Evolutionary conservation across 2,888 invertebrate species (phyloP).

Genomic region (Chirona hameri): DNA sequence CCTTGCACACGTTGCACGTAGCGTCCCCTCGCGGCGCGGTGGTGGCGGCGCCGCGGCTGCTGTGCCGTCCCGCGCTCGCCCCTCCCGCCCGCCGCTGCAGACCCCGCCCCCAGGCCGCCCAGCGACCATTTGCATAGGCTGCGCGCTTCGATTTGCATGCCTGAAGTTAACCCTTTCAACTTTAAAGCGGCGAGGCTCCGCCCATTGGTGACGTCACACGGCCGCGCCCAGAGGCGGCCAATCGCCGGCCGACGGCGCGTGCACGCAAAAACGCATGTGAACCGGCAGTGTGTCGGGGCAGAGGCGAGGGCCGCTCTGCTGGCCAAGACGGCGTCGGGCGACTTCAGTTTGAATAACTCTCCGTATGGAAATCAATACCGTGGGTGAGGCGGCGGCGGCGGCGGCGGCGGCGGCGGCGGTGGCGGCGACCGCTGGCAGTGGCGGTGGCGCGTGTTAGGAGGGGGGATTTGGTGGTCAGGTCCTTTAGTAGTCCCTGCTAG

Average conservation of each 20-base stretch:
- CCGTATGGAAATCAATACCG: constrained; percentile 27
- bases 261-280: constrained; percentile 22
- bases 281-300: neutral
- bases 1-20: neutral
- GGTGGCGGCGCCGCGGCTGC: neutral
- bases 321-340: neutral
- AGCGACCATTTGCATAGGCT: constrained; percentile 8
- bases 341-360: constrained; percentile 12
- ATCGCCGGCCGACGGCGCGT: neutral
- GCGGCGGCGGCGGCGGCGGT: neutral
- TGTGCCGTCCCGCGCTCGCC: neutral
- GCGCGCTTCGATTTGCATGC: constrained; percentile 9
- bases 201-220: neutral
- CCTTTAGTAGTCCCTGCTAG: neutral
- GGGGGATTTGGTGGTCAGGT: neutral
- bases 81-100: neutral
- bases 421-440: neutral
- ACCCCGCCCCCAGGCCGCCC: constrained; percentile 8
- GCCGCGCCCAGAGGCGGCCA: neutral
- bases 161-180: constrained; percentile 28
- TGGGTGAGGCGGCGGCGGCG: neutral
- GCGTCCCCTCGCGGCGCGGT: neutral
- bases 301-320: neutral
- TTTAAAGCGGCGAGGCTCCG: constrained; percentile 13
- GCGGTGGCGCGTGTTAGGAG: neutral